phyloP scores from a whole-genome alignment of 2,113 vertebrate species.

The Tylochromis polylepis region DNA sequence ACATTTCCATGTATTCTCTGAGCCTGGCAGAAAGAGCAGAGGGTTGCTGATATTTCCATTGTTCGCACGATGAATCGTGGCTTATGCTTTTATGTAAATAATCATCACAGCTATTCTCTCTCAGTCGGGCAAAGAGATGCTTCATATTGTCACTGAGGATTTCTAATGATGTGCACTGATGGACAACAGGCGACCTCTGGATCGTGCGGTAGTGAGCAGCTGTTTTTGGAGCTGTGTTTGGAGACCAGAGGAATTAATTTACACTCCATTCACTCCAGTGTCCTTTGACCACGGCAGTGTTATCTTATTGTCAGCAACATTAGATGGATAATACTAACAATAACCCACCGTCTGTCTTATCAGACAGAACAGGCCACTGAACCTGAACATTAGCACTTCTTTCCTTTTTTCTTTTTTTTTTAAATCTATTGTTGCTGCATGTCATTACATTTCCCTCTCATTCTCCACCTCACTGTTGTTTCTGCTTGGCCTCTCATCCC shows the following conservation, averaged over 20 bases:
- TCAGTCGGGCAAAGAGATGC: background rate
- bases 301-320: conserved; percentile 11
- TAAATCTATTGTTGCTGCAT: background rate
- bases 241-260: conserved; percentile 5
- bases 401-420: background rate
- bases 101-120: background rate
- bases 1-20: background rate
- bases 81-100: background rate
- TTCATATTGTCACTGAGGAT: background rate
- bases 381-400: background rate
- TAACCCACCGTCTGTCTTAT: background rate
- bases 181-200: background rate
- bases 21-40: background rate
- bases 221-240: background rate
- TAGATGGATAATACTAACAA: background rate
- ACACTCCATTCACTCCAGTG: background rate
- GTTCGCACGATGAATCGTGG: background rate
- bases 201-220: background rate
- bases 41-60: background rate
- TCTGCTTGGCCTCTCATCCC: background rate
- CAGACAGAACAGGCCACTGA: background rate
- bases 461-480: background rate
- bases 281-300: background rate
- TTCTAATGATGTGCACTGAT: background rate
- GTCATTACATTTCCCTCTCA: background rate